Evolutionary conservation across 2,113 vertebrate species (phyloP).

Genomic region (Cettia cetti): DNA sequence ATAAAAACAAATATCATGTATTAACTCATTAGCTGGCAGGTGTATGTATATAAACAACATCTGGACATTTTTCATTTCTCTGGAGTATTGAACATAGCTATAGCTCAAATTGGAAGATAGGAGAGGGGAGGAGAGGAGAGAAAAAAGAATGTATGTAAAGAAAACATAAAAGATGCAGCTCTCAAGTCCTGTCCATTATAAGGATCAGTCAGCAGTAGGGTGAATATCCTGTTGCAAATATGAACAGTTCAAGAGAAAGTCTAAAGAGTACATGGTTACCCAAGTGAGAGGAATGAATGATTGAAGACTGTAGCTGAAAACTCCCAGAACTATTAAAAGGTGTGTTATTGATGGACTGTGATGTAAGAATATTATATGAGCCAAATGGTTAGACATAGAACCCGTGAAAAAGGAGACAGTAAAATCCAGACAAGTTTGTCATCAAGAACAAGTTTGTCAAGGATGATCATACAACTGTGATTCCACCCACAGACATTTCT

Average conservation of each 20-base stretch:
- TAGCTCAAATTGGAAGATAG: background rate
- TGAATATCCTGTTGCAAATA: background rate
- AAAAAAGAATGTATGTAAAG: background rate
- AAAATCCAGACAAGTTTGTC: background rate
- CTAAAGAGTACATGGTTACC: background rate
- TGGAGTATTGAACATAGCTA: background rate
- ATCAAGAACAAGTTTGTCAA: background rate
- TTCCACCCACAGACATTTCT: background rate
- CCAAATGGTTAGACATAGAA: background rate
- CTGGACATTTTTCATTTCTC: constrained; percentile 31
- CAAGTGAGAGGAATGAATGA: background rate
- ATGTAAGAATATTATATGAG: background rate
- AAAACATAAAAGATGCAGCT: background rate
- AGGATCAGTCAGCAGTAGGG: background rate
- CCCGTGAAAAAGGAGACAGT: background rate
- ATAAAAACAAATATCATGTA: constrained; percentile 31
- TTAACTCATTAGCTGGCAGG: constrained; percentile 43
- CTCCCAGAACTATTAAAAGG: background rate
- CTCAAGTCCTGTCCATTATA: background rate
- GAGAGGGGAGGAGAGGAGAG: background rate
- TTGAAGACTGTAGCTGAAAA: background rate
- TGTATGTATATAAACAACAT: constrained; percentile 56
- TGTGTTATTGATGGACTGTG: background rate
- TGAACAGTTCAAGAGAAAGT: background rate
- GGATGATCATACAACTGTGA: background rate